These are phyloP conservation scores for Rhodinocichla rosea DNA, from an alignment of 2,113 vertebrate species.

Conservation along the genomic window DNA sequence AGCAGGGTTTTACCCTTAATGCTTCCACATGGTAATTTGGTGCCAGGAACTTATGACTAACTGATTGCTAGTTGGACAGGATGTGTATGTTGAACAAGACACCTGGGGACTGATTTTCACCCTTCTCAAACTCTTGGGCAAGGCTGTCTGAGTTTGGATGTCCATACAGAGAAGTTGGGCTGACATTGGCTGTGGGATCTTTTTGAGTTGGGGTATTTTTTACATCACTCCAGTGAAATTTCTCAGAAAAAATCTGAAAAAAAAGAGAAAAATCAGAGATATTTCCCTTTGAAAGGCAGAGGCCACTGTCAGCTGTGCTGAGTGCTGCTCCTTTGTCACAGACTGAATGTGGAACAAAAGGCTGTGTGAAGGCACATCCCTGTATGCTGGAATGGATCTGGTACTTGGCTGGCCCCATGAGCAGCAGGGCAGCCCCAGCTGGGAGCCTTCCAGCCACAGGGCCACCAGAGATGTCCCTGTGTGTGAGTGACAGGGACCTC, in stretches of 20 bases:
- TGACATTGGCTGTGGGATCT: neutral
- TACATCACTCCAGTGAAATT: neutral
- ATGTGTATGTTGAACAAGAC: neutral
- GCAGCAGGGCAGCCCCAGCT: neutral
- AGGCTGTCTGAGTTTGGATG: neutral
- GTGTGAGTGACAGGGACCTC: neutral
- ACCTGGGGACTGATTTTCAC: neutral
- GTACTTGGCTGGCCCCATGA: neutral
- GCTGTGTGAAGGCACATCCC: neutral
- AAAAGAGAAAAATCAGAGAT: neutral
- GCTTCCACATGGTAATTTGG: neutral
- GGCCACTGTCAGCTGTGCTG: neutral
- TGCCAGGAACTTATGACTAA: neutral
- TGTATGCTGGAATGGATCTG: fast-evolving
- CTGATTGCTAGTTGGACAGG: neutral
- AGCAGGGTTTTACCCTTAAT: neutral
- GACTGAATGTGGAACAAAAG: fast-evolving
- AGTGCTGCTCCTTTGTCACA: neutral
- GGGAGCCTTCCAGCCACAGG: neutral
- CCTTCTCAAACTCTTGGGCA: neutral
- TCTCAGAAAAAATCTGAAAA: neutral
- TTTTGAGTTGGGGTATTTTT: neutral
- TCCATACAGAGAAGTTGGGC: neutral
- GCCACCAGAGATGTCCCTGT: neutral
- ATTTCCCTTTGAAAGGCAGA: neutral